Base-by-base conservation (phyloP, 2,888 invertebrate genomes). In the Thymelicus sylvestris region DNA sequence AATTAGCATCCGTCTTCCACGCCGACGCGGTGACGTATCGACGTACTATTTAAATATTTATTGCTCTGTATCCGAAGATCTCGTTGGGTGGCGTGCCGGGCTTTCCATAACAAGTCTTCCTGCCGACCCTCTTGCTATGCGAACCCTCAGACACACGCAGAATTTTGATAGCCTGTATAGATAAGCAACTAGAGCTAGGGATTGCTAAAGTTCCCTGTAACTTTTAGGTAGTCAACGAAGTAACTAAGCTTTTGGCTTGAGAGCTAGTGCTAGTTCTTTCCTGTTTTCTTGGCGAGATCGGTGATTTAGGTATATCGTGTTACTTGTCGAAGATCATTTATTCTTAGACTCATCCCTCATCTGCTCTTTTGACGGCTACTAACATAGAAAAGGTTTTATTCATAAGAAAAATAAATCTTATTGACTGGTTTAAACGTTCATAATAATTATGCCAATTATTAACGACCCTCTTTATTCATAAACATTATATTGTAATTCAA, bases 81-180 rank as follows among this genome's bases (percentile, higher is more conserved):
- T 74, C 76, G 86, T 80, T 91, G 92, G 90, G 91, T 91, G 92
- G 92, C 81, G 79, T 10, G 65, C 47, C 63, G 78, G 80, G 81
- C 83, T 85, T 86, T 83, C 86, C 90, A 89, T 86, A 88, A 87
- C 85, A 82, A 84, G 85, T 80, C 86, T 86, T 90, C 90, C 89
- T 86, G 84, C 81, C 80, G 72, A 79, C 80, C 78, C 78, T 79
- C 81, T 77, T 74, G 73, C 77, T 73, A 52, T 52, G 63, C 69
- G 64, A 69, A 76, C 78, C 79, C 82, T 80, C 78, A 75, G 86
- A 88, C 91, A 87, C 84, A 78, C 78, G 83, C 83, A 79, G 92
- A 92, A 92, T 92, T 89, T 89, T 91, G 89, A 92, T 91, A 81
- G 74, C 60, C 65, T 70, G 73, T 73, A 74, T 76, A 76, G 74